These are phyloP conservation scores for Leptodirus hochenwartii DNA, from an alignment of 2,888 invertebrate genomes.

Conservation along the genomic window DNA sequence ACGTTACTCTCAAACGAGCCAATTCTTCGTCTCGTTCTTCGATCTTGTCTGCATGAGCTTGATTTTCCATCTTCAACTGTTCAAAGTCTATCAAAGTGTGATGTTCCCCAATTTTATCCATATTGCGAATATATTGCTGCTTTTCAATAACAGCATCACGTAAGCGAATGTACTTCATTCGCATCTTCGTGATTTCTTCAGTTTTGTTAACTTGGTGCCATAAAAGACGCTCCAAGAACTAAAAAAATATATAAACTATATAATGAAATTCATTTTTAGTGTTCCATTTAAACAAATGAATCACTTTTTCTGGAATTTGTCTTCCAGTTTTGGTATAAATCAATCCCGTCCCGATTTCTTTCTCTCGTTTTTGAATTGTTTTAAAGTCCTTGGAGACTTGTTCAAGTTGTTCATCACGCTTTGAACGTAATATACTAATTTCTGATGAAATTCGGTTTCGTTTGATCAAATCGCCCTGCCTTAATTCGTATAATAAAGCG, in stretches of 20 bases:
- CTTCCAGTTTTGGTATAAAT: slow-evolving; percentile 24
- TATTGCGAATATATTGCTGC: slow-evolving; percentile 17
- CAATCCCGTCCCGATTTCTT: slow-evolving; percentile 21
- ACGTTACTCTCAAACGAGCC: slow-evolving; percentile 28
- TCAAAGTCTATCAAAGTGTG: slow-evolving; percentile 35
- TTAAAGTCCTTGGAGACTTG: slow-evolving; percentile 13
- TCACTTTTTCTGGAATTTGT: slow-evolving; percentile 20
- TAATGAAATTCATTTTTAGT: slow-evolving; percentile 1
- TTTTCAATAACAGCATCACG: slow-evolving; percentile 21
- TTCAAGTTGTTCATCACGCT: slow-evolving; percentile 14
- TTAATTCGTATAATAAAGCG: slow-evolving; percentile 12
- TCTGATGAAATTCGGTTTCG: slow-evolving; percentile 15
- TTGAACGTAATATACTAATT: slow-evolving; percentile 14
- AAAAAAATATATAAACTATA: slow-evolving; percentile 1
- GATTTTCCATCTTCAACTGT: slow-evolving; percentile 35
- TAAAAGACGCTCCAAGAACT: slow-evolving; percentile 15
- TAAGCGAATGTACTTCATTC: slow-evolving; percentile 20
- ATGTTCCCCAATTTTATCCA: slow-evolving; percentile 31
- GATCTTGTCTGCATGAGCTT: slow-evolving; percentile 33
- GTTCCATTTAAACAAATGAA: background rate
- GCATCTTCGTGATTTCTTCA: slow-evolving; percentile 18
- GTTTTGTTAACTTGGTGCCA: slow-evolving; percentile 18
- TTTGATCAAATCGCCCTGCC: slow-evolving; percentile 10
- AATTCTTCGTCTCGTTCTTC: slow-evolving; percentile 36
- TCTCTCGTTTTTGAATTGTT: slow-evolving; percentile 17